A percentile compares a stretch with the other conserved stretches of the same genome.
phyloP scores from a whole-genome alignment of 1,140 invertebrate species.

The Paraescarpia echinospica region DNA sequence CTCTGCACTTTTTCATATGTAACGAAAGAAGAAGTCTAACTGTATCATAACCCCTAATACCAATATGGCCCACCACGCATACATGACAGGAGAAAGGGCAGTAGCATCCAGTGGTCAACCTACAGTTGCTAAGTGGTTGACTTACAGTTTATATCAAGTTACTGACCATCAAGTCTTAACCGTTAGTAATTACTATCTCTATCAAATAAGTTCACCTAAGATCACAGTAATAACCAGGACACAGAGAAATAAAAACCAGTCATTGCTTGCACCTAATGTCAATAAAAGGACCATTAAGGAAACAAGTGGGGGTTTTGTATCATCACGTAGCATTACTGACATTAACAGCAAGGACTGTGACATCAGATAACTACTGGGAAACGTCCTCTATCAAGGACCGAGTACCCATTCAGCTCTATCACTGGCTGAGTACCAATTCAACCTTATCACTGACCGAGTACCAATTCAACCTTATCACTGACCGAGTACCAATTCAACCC shows the following conservation, averaged over 20 bases:
- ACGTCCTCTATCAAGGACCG: too few species aligned
- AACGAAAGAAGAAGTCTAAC: too few species aligned
- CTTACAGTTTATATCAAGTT: background rate
- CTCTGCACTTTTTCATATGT: too few species aligned
- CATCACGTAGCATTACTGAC: background rate
- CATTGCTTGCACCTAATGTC: background rate
- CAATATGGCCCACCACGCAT: too few species aligned
- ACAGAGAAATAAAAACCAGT: background rate
- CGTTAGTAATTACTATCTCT: background rate
- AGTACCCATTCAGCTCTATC: too few species aligned
- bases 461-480: too few species aligned
- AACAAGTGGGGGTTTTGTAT: background rate
- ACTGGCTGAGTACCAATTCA: too few species aligned
- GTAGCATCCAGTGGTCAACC: background rate
- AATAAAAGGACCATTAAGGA: background rate
- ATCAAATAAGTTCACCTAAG: background rate
- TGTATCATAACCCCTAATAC: too few species aligned
- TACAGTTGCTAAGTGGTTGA: background rate
- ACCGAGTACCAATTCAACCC: too few species aligned
- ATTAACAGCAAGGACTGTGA: background rate
- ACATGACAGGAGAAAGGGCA: background rate
- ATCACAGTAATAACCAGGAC: background rate
- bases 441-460: too few species aligned
- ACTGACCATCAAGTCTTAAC: too few species aligned
- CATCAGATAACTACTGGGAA: background rate